Base-by-base conservation (phyloP, 2,888 invertebrate genomes). In the Silvanus unidentatus region DNA sequence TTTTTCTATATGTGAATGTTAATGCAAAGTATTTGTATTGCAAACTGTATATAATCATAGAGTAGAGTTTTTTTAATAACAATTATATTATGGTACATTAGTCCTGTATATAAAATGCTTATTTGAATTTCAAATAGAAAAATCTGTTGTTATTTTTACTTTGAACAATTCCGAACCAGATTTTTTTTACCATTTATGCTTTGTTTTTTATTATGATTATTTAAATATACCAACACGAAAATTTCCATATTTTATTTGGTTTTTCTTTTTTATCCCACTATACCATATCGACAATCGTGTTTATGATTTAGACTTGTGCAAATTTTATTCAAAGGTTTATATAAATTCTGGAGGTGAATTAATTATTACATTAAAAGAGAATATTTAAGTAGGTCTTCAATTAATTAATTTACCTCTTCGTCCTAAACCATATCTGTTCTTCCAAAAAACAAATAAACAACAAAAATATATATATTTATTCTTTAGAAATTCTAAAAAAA, bases 21-120 rank as follows among this genome's bases (percentile, higher is more conserved):
- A 40, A 11, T 42, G 42, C 36, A 41, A 38, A 36, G 12, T 16
- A 40, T 27, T 40, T 32, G n/a, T 30, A 32, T 14, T 27, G 39
- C 37, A 40, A 34, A 39, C 39, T 55, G 55, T 55, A 55, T 53
- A 55, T 55, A 55, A 55, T 55, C 55, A 53, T 55, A 55, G 53
- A 47, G 36, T 55, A 55, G 51, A 49, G 40, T 48, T 51, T 55
- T 53, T 55, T 55, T 54, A 22, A 22, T 22, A 3, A 22, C 3
- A 22, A 22, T 22, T 22, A 22, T 22, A 22, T n/a, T 22, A 22
- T 22, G 22, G 22, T 22, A 22, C 22, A 22, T 22, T 22, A 5
- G 22, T 5, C 8, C 22, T 22, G 22, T 22, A 22, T 8, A 22
- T 22, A 22, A 22, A 8, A 22, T 22, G 22, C 22, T 22, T 22